Percentiles rank a stretch among this genome's conserved stretches.
These are phyloP conservation scores for Pygoscelis antarcticus DNA, from an alignment of 2,113 vertebrate genomes.

Conservation along the genomic window DNA sequence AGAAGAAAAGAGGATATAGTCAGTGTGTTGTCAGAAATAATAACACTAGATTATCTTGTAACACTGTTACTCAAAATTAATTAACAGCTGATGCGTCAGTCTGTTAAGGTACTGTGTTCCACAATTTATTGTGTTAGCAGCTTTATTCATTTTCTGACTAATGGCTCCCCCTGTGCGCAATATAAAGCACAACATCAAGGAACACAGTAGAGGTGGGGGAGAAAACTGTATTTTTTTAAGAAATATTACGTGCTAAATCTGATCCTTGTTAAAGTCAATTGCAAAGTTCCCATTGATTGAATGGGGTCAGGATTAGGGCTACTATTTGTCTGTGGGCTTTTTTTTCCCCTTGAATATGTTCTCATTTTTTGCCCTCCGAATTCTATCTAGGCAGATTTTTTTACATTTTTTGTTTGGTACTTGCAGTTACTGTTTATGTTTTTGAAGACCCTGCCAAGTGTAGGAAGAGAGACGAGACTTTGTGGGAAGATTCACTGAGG, in stretches of 20 bases:
- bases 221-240: neutral
- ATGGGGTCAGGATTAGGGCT: neutral
- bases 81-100: neutral
- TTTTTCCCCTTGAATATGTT: neutral
- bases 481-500: neutral
- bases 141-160: constrained; percentile 7
- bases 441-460: neutral
- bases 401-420: neutral
- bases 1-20: neutral
- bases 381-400: neutral
- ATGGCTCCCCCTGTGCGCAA: neutral
- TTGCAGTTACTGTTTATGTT: neutral
- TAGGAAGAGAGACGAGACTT: neutral
- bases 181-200: neutral
- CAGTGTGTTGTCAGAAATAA: neutral
- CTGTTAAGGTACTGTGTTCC: neutral
- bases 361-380: neutral
- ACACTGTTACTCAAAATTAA: neutral
- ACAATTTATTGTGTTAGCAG: neutral
- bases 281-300: neutral
- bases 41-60: neutral
- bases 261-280: neutral
- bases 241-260: neutral
- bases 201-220: neutral
- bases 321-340: neutral